Base-by-base conservation (phyloP, 2,113 vertebrate genomes). In the Eptatretus burgeri region DNA sequence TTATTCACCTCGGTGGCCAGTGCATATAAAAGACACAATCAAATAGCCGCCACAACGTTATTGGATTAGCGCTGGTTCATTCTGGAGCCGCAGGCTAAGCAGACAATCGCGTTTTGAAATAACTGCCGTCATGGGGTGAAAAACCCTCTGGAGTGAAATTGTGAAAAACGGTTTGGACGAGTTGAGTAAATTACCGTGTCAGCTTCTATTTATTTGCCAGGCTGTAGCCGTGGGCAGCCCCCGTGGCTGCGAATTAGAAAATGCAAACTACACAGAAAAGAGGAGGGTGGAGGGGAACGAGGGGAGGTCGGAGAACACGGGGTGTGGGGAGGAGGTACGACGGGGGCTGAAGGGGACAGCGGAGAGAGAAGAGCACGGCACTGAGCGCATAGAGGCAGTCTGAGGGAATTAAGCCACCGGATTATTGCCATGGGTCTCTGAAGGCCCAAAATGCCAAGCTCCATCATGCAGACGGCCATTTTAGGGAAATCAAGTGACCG, bases 141-240 rank as follows among this genome's bases (percentile, higher is more conserved):
- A n/a, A 60, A 60, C 56, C 56, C 56, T 60, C 56, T 60, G 56
- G 56, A 60, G 56, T 60, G n/a, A 60, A 60, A 60, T 60, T 60
- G 56, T 60, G 56, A 60, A 60, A 60, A 60, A 60, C 56, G 56
- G 56, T 60, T 60, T 60, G 56, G 56, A 60, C n/a, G 56, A 60
- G 56, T 60, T 60, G 56, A 60, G 56, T 60, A 60, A 60, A 60
- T 60, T 60, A 60, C 56, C 56, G 56, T 60, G 56, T 60, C 56
- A 60, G 56, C 56, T 60, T 20, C 56, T 60, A 60, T 60, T 60
- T 60, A 60, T 60, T 60, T 60, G 56, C 56, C n/a, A 60, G 56
- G 56, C n/a, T 60, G n/a, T 20, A 20, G 56, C 56, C 56, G n/a
- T 20, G 13, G 20, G 56, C 56, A n/a, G 20, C n/a, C n/a, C 56